phyloP scores from a whole-genome alignment of 1,140 invertebrate species.

The Ridgeia piscesae region DNA sequence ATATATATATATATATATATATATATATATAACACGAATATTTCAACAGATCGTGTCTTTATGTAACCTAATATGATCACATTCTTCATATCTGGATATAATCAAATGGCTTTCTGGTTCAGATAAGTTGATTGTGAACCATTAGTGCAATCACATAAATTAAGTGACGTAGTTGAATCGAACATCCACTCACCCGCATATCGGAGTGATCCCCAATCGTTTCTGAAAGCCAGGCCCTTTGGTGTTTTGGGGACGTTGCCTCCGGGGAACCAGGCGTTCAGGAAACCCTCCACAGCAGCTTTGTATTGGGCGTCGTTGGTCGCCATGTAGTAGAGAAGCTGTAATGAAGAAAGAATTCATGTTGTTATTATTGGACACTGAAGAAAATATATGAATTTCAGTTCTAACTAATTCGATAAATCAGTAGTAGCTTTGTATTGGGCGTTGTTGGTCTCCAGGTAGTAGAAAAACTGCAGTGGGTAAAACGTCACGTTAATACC shows the following conservation, averaged over 20 bases:
- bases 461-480: not conserved
- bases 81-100: too few species aligned
- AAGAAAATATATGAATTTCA: too few species aligned
- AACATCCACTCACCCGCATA: constrained; percentile 42
- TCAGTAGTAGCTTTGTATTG: not conserved
- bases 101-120: too few species aligned
- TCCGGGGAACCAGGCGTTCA: not conserved
- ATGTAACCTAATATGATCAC: too few species aligned
- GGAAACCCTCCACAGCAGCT: not conserved
- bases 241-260: constrained; percentile 32
- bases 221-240: constrained; percentile 42
- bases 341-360: not conserved
- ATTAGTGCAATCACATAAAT: too few species aligned
- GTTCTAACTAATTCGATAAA: too few species aligned
- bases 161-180: not conserved
- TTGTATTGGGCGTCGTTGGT: not conserved
- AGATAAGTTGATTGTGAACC: too few species aligned
- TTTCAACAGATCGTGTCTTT: too few species aligned
- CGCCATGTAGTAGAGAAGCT: not conserved
- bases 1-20: too few species aligned
- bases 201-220: constrained; percentile 47
- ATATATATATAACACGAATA: too few species aligned
- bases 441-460: not conserved
- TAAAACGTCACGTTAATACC: not conserved
- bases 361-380: too few species aligned